Evolutionary conservation across 2,797 vertebrate species (phyloP), one percentile per base, ranked within the genome.

Genomic region (Pseudochirops corinnae): DNA sequence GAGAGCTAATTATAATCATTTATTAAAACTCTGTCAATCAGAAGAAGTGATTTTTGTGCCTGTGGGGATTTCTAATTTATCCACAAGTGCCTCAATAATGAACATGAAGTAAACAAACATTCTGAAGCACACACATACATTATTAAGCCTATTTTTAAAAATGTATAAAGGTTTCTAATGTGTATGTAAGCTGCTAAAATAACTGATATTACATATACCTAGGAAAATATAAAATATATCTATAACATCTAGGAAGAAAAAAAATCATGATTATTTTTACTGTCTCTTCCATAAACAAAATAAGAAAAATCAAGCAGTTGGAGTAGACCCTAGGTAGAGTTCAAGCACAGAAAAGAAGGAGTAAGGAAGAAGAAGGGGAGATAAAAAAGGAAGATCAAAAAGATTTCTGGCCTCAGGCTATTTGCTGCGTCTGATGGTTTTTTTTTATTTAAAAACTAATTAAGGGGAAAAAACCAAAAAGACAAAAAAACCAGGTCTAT

Each of bases 61-160:
- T 96, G 33, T 95, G 94, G 95, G 94, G 46, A 93, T 98, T 95
- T 94, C 97, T 97, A 97, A 94, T 96, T 98, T 98, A 97, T 96
- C 91, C 93, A 96, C 94, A 93, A 98, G 96, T 94, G 11, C 33
- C 95, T 98, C 97, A 92, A 91, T 91, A 96, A 97, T 96, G 96
- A 96, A 97, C 92, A 97, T 46, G 91, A 82, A 97, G 97, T 97
- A 98, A 98, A 98, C 92, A 98, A 98, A 98, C 96, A 97, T 94
- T 98, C 94, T 96, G 91, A 96, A 87, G 96, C 94, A 97, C 95
- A 96, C 55, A 95, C 93, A 87, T 98, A 93, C 98, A 98, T 98
- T 98, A 98, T 98, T 98, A 97, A 98, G 92, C 4, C 10, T 29
- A 90, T 98, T 97, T 97, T 97, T 94, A 56, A 97, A 94, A 95